Evolutionary conservation across 1,140 invertebrate species (phyloP), one percentile per base, ranked within the genome.

Genomic region (Oscheius sp.): DNA sequence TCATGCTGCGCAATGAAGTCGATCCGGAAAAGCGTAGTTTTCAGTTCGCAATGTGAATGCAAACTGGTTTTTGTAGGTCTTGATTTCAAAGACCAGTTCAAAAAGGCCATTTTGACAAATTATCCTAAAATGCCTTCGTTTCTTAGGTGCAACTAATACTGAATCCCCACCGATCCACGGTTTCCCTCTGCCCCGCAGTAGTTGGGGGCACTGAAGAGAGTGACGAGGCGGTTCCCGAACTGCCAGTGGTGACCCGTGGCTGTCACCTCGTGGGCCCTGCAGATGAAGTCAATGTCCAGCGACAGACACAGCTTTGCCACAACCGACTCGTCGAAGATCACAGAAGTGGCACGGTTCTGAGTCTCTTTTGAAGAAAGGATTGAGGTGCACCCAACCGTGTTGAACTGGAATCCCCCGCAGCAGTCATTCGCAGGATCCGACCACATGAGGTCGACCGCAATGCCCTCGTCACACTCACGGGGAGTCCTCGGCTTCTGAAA

Each of bases 201-300:
- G 46, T 75, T 73, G 13, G 77, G 77, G 18, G 77, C 77, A 15
- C 73, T 76, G 61, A 79, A 79, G 3, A 79, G 35, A 18, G 77
- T 79, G 20, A 78, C 64, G 7, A 78, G 45, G 13, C 64, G 36
- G 13, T 63, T 42, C 20, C 34, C 38, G 38, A 68, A 64, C 82
- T 88, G 87, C 77, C 88, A 88, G 76, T 88, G 87, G 79, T 88
- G 88, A 7, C 88, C 88, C 82, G 88, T 87, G 79, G 88, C 87
- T 3, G 88, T 87, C 67, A 88, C 74, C 49, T 75, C 74, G 34
- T 77, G 76, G 13, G 67, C 76, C n/a, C 76, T 70, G 7, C 77
- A 76, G 59, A 77, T 72, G 75, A 77, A 49, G 15, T 45, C 46
- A n/a, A 77, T 63, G 1, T 72, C 63, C 36, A 77, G 52, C n/a